These are phyloP conservation scores for Meandrina meandrites DNA, from an alignment of 92 coral and sea anemone genomes.

Conservation along the genomic window DNA sequence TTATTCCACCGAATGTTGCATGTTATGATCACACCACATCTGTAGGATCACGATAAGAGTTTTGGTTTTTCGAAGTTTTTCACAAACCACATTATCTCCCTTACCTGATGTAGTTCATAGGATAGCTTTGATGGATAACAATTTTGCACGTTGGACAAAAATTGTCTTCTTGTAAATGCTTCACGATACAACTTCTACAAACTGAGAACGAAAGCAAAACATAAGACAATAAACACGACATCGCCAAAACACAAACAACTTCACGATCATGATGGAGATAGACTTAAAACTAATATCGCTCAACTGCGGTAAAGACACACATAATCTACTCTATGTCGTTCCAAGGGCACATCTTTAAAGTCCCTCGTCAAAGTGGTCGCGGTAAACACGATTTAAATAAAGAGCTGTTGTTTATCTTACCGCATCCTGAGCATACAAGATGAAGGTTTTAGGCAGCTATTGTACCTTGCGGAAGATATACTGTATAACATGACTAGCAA, in stretches of 20 bases:
- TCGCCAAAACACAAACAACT: slow-evolving; percentile 20
- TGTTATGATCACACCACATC: background rate
- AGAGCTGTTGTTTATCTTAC: slow-evolving; percentile 26
- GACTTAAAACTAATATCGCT: background rate
- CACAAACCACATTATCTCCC: background rate
- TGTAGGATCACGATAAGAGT: background rate
- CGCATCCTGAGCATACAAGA: slow-evolving; percentile 20
- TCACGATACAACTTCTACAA: slow-evolving; percentile 96
- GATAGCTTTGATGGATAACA: slow-evolving; percentile 94
- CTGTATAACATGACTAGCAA: background rate
- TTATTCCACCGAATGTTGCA: slow-evolving; percentile 13
- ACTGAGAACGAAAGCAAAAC: slow-evolving; percentile 59
- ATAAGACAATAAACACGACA: slow-evolving; percentile 28
- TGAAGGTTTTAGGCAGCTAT: slow-evolving; percentile 10
- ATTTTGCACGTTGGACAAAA: slow-evolving; percentile 91
- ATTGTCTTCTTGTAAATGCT: slow-evolving; percentile 82
- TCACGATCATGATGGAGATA: background rate
- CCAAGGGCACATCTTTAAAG: background rate
- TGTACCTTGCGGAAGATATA: background rate
- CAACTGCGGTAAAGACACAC: background rate
- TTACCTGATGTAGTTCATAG: slow-evolving; percentile 95
- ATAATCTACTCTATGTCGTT: background rate
- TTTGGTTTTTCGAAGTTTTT: background rate
- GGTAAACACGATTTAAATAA: slow-evolving; percentile 18
- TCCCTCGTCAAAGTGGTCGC: slow-evolving; percentile 4